These are phyloP conservation scores for Sarcophaga subvicina DNA, from an alignment of 2,888 invertebrate genomes.

Conservation along the genomic window DNA sequence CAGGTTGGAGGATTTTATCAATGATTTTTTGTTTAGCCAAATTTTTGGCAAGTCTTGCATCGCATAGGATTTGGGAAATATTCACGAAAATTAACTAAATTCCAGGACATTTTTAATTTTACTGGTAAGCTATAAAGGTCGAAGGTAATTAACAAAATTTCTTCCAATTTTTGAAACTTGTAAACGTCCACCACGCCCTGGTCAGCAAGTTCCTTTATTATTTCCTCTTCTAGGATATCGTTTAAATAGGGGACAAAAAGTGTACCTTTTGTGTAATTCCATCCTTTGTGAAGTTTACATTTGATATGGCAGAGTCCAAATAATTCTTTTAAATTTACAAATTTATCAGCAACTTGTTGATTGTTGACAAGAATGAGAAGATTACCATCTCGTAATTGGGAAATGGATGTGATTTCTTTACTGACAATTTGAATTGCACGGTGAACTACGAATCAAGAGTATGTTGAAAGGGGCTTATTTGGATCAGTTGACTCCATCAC, in stretches of 20 bases:
- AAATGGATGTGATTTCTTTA: constrained; percentile 12
- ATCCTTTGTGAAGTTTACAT: constrained; percentile 44
- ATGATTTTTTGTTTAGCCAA: constrained; percentile 12
- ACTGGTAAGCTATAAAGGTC: not conserved
- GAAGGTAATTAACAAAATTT: constrained; percentile 1
- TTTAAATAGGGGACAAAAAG: constrained; percentile 57
- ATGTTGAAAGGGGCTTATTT: too few species aligned
- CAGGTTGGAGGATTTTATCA: not conserved
- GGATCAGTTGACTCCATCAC: too few species aligned
- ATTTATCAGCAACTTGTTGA: constrained; percentile 37
- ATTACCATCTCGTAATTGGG: constrained; percentile 36
- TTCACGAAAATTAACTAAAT: constrained; percentile 3
- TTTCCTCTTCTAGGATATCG: constrained; percentile 55
- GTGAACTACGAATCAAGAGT: too few species aligned
- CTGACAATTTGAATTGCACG: not conserved
- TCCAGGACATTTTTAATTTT: not conserved
- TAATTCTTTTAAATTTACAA: constrained; percentile 27
- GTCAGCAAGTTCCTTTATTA: constrained; percentile 18
- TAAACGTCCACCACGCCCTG: not conserved
- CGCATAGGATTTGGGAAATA: not conserved
- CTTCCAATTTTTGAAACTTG: constrained; percentile 17
- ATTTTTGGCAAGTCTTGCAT: not conserved
- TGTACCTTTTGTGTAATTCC: constrained; percentile 44
- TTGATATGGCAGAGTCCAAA: constrained; percentile 38
- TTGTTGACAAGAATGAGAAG: constrained; percentile 33